Percentiles rank a stretch among this genome's conserved stretches.
These are phyloP conservation scores for Chaetoderma sp. DNA, from an alignment of 2,888 invertebrate genomes.

Conservation along the genomic window DNA sequence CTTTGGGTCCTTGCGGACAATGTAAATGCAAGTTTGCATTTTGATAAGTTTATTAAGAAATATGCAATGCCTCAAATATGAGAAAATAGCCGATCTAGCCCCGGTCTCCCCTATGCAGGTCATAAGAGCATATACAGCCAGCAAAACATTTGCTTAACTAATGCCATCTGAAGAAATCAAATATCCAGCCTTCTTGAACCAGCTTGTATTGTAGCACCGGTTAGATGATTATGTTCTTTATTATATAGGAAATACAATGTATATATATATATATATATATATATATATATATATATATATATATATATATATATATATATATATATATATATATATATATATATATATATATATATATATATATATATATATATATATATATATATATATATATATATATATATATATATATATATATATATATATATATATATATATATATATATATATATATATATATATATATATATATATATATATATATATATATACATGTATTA, in stretches of 20 bases:
- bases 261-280: conserved; percentile 5
- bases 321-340: conserved; percentile 6
- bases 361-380: conserved; percentile 15
- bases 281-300: conserved; percentile 13
- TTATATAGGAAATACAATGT: background rate
- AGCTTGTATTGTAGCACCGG: no score
- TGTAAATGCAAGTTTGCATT: no score
- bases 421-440: conserved; percentile 9
- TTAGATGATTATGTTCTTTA: background rate
- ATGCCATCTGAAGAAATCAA: no score
- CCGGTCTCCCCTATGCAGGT: no score
- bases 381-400: conserved; percentile 14
- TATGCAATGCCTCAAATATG: no score
- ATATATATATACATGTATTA: conserved; percentile 17
- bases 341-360: conserved; percentile 16
- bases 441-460: background rate
- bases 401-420: conserved; percentile 11
- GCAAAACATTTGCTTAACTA: no score
- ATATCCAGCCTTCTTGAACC: no score
- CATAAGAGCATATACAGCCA: no score
- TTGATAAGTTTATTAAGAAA: no score
- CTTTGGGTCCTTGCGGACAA: no score
- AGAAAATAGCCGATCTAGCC: no score
- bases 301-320: conserved; percentile 9
- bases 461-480: conserved; percentile 9